Base-by-base conservation (phyloP, 1,140 invertebrate genomes). In the Adoxophyes honmai region DNA sequence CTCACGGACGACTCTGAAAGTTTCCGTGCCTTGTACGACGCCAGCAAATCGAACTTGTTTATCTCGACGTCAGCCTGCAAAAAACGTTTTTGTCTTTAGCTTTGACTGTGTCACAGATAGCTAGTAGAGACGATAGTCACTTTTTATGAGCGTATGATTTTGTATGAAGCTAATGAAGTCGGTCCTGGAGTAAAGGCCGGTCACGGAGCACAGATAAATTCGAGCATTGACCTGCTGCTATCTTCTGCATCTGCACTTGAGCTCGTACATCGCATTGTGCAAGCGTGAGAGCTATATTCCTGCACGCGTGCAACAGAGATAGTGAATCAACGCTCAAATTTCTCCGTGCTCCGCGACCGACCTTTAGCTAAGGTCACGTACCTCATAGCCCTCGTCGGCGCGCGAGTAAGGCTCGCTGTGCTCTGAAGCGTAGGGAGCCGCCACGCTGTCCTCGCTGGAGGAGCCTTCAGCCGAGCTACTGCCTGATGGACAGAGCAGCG, bases 301-400 rank as follows among this genome's bases (percentile, higher is more conserved):
- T n/a, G n/a, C n/a, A n/a, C n/a, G n/a, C n/a, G n/a, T n/a, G n/a
- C n/a, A n/a, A n/a, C n/a, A n/a, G n/a, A n/a, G n/a, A n/a, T n/a
- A n/a, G n/a, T n/a, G n/a, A n/a, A n/a, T n/a, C n/a, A n/a, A n/a
- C n/a, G n/a, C n/a, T n/a, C n/a, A n/a, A n/a, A n/a, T n/a, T n/a
- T n/a, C n/a, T n/a, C n/a, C n/a, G n/a, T n/a, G n/a, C n/a, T n/a
- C n/a, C n/a, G n/a, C n/a, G n/a, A n/a, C n/a, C n/a, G n/a, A n/a
- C n/a, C n/a, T n/a, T n/a, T n/a, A n/a, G n/a, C n/a, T n/a, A n/a
- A n/a, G n/a, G n/a, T n/a, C n/a, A n/a, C n/a, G n/a, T 51, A 88
- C 87, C 75, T 89, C 87, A 61, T 93, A 93, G 8, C 92, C 93
- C 76, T 93, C 92, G 62, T 93, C 92, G 5, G 91, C 91, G 1